phyloP scores from a whole-genome alignment of 2,888 invertebrate genomes.

The Cosmopolites sordidus region DNA sequence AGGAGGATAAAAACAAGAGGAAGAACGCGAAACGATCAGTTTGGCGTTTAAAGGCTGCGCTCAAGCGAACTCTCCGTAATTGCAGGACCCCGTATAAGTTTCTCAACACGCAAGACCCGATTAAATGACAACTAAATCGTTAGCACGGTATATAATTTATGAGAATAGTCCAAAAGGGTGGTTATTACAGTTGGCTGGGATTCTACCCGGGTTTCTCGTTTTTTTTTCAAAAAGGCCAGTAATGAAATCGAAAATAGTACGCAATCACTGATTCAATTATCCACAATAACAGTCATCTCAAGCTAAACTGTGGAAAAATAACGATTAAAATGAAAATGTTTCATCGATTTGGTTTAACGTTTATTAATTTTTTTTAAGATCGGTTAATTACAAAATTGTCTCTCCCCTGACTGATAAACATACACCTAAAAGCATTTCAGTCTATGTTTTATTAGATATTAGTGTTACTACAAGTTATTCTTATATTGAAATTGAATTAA shows the following conservation, averaged over 20 bases:
- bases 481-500: too few relatives aligned
- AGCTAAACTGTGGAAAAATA: slow-evolving; percentile 11
- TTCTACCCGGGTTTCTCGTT: slow-evolving; percentile 6
- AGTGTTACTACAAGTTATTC: too few relatives aligned
- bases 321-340: not conserved
- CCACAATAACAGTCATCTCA: slow-evolving; percentile 16
- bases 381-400: too few relatives aligned
- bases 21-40: slow-evolving; percentile 23
- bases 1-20: slow-evolving; percentile 8
- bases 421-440: too few relatives aligned
- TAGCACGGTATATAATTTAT: slow-evolving; percentile 37
- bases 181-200: slow-evolving; percentile 21
- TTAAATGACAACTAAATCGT: slow-evolving; percentile 44
- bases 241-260: slow-evolving; percentile 16
- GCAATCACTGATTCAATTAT: slow-evolving; percentile 29
- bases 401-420: too few relatives aligned
- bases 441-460: too few relatives aligned
- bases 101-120: slow-evolving; percentile 35
- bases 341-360: too few relatives aligned
- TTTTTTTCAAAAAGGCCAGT: slow-evolving; percentile 8
- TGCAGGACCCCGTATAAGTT: slow-evolving; percentile 31
- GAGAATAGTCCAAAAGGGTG: slow-evolving; percentile 29
- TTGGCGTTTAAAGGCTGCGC: slow-evolving; percentile 27
- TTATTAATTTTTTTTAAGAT: too few relatives aligned
- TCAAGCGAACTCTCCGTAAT: slow-evolving; percentile 26